A percentile compares a stretch with the other conserved stretches of the same genome.
Conservation (phyloP, 92 coral and sea anemone species). For the Bergia puertoricense region DNA sequence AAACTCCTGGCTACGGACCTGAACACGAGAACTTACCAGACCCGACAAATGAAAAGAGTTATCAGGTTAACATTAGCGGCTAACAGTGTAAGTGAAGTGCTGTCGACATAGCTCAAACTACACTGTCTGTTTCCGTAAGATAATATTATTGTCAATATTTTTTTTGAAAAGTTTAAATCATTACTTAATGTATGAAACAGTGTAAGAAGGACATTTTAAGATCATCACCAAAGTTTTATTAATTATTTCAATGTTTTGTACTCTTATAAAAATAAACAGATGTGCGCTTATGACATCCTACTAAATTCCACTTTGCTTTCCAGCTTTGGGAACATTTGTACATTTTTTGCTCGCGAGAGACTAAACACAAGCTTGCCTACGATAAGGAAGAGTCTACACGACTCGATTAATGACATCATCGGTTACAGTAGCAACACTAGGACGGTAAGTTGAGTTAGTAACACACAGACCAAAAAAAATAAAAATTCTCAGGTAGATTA, state of each 20-base stretch:
- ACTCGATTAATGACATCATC: constrained; percentile 71
- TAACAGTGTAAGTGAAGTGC: no score
- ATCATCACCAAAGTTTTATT: no score
- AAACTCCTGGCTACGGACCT: no score
- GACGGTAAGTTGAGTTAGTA: constrained; percentile 48
- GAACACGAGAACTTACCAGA: no score
- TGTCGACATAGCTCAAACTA: no score
- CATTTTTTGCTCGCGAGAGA: constrained; percentile 64
- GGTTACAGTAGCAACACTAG: constrained; percentile 78
- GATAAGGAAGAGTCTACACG: constrained; percentile 53
- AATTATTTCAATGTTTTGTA: neutral
- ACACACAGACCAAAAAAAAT: neutral
- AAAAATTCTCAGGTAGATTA: no score
- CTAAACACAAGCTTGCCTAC: constrained; percentile 60
- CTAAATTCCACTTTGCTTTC: no score
- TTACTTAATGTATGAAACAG: no score
- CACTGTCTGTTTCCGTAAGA: no score
- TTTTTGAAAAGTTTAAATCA: no score
- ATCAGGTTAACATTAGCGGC: neutral
- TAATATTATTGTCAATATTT: no score
- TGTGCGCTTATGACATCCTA: neutral
- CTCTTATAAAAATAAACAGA: neutral
- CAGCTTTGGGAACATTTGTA: constrained; percentile 64
- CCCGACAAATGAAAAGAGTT: neutral
- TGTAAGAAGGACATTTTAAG: no score